These are phyloP conservation scores for Campylomormyrus numenius DNA, from an alignment of 2,113 vertebrate species.

Conservation along the genomic window DNA sequence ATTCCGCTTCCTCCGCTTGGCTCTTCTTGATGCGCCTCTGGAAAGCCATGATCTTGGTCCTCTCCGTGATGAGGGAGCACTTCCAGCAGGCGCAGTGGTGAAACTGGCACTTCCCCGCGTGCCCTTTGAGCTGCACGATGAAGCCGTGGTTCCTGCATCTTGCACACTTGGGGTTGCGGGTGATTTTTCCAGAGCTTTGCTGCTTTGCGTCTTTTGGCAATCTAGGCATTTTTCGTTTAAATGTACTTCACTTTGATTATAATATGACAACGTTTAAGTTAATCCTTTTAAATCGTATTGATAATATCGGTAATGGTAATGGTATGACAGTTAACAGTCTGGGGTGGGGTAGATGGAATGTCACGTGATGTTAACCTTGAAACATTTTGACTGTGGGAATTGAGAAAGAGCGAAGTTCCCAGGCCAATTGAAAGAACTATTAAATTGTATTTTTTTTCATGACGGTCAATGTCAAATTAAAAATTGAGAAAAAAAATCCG, in stretches of 20 bases:
- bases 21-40: slow-evolving; percentile 60
- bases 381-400: not conserved
- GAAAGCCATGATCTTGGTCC: slow-evolving; percentile 68
- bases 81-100: slow-evolving; percentile 69
- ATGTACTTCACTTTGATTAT: not conserved
- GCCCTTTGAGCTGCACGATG: slow-evolving; percentile 68
- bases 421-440: not conserved
- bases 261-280: not conserved
- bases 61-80: slow-evolving; percentile 65
- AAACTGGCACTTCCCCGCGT: slow-evolving; percentile 66
- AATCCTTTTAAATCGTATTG: not conserved
- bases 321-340: not conserved
- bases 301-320: not conserved
- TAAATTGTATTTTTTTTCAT: not conserved
- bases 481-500: not conserved
- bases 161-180: slow-evolving; percentile 66
- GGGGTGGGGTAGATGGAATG: not conserved
- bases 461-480: not conserved
- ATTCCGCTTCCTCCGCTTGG: not conserved
- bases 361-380: not conserved
- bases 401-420: not conserved
- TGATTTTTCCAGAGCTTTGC: not conserved
- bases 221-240: not conserved
- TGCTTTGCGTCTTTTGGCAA: not conserved
- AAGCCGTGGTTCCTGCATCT: slow-evolving; percentile 75